Conservation (phyloP, 2,113 vertebrate genomes). For the Thryonomys swinderianus region DNA sequence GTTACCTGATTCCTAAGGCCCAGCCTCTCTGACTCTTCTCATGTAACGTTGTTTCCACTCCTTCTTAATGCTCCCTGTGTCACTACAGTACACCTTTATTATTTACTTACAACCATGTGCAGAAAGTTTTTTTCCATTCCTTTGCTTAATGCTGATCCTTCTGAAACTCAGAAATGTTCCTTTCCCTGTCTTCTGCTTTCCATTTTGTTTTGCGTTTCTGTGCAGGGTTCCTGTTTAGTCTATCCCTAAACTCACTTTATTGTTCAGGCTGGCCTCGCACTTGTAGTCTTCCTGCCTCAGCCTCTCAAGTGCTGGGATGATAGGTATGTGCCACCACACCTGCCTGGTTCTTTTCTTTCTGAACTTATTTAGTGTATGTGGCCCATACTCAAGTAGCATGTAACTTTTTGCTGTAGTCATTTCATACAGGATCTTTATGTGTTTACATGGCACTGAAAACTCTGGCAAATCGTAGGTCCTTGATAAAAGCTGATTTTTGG, state of each 20-base stretch:
- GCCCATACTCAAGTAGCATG: background rate
- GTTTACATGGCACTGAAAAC: background rate
- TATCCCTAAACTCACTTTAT: background rate
- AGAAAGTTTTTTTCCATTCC: background rate
- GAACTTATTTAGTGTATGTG: background rate
- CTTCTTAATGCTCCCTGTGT: background rate
- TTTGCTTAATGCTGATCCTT: background rate
- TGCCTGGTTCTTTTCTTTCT: background rate
- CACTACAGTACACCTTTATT: background rate
- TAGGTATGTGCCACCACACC: background rate
- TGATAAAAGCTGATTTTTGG: background rate
- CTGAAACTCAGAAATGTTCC: background rate
- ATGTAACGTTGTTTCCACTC: background rate
- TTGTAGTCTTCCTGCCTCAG: background rate
- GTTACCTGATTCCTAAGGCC: background rate
- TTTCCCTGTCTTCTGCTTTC: background rate
- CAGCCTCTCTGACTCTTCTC: background rate
- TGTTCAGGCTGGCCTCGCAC: background rate
- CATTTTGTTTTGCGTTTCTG: background rate
- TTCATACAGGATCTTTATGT: conserved; percentile 33
- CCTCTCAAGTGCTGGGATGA: background rate
- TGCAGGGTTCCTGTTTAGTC: background rate
- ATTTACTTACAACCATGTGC: background rate
- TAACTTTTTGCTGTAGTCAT: background rate
- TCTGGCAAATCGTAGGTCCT: background rate